Evolutionary conservation across 1,140 invertebrate species (phyloP), one percentile per base, ranked within the genome.

Genomic region (Notospermus geniculatus): DNA sequence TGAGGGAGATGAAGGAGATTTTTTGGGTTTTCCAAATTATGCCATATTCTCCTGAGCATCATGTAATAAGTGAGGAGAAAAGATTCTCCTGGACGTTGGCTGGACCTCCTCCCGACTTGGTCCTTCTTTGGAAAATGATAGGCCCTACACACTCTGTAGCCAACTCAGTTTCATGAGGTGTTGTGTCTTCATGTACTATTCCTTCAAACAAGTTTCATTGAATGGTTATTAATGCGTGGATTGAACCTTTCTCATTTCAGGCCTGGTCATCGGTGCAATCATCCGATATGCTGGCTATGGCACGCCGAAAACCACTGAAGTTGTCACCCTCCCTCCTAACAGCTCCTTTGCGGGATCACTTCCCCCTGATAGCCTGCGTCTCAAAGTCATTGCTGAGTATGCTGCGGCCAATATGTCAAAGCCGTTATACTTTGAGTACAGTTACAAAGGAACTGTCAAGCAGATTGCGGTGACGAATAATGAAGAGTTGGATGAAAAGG

Each of bases 201-300:
- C n/a, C n/a, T n/a, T n/a, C n/a, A n/a, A n/a, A n/a, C n/a, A n/a
- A n/a, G n/a, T n/a, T n/a, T n/a, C n/a, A n/a, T n/a, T n/a, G n/a
- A n/a, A n/a, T n/a, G n/a, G n/a, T n/a, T n/a, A 36, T 36, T 36
- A 36, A 36, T 15, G 32, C 15, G 32, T 7, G 32, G n/a, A 50
- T 50, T n/a, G n/a, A 19, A 50, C 25, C 46, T 58, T 46, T 63
- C 53, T 9, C 43, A 19, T 70, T 72, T 27, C 74, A 96, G 93
- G 93, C 71, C 83, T 97, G 58, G 92, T 97, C 76, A 89, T 97
- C 60, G 95, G 95, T 60, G 92, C 92, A 54, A 89, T 96, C 57
- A 95, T 98, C 69, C 86, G 92, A 52, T 97, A 95, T 87, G 73
- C 73, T 15, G 73, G 69, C 41, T 2, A 23, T 62, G 22, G 46